phyloP scores from a whole-genome alignment of 1,140 invertebrate species.

The Drosophila tsacasi region DNA sequence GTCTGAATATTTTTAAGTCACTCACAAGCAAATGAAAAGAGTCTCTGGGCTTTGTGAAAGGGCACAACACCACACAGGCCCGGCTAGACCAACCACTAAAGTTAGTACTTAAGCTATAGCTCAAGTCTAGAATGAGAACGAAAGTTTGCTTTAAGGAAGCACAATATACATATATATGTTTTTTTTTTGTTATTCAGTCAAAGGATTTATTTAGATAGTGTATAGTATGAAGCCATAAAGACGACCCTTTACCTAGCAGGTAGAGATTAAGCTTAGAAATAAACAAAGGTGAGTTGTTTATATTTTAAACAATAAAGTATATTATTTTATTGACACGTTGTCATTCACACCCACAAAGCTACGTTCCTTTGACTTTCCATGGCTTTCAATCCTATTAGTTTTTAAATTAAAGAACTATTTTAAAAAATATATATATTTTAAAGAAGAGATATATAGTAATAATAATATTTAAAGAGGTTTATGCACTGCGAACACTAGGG shows the following conservation, averaged over 20 bases:
- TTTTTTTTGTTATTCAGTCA: background rate
- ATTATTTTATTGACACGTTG: background rate
- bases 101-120: background rate
- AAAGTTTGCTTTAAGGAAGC: background rate
- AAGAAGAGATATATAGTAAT: too few species aligned
- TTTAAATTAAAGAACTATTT: background rate
- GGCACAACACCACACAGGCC: background rate
- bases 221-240: background rate
- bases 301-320: background rate
- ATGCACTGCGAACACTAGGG: too few species aligned
- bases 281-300: background rate
- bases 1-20: constrained; percentile 25
- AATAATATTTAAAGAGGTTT: too few species aligned
- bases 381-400: background rate
- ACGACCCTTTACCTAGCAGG: background rate
- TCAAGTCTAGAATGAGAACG: too few species aligned
- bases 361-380: background rate
- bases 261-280: background rate
- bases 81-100: background rate
- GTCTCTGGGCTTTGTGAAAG: constrained; percentile 17
- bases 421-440: too few species aligned
- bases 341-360: background rate
- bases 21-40: constrained; percentile 20
- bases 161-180: background rate
- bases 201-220: background rate